Evolutionary conservation across 2,797 vertebrate species (phyloP).

Genomic region (Onychomys leucogaster): DNA sequence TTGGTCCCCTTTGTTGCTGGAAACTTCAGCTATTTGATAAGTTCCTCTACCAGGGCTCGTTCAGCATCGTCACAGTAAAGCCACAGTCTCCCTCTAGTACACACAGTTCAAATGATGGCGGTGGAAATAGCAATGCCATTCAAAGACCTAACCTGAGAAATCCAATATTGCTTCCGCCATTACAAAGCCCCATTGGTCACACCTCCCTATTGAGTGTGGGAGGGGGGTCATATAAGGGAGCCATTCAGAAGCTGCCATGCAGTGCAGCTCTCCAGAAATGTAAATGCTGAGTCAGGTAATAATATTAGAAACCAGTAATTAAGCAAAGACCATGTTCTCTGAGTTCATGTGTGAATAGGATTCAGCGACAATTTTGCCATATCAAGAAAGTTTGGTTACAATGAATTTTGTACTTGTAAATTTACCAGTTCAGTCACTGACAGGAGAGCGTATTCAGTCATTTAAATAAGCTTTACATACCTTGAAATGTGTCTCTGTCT

Average conservation of each 20-base stretch:
- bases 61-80: background rate
- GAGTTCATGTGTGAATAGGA: background rate
- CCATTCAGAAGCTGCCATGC: background rate
- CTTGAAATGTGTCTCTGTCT: conserved; percentile 24
- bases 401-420: background rate
- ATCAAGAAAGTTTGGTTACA: conserved; percentile 52
- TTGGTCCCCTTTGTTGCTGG: background rate
- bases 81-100: background rate
- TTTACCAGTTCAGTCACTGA: background rate
- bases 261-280: background rate
- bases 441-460: background rate
- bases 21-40: background rate
- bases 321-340: background rate
- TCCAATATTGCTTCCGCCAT: background rate
- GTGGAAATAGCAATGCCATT: background rate
- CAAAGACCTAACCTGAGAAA: background rate
- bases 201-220: background rate
- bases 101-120: background rate
- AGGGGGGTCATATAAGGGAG: background rate
- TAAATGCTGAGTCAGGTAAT: background rate
- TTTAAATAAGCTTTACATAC: conserved; percentile 47
- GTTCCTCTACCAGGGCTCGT: background rate
- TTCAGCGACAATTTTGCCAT: background rate
- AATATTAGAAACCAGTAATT: conserved; percentile 34
- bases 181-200: background rate